phyloP scores from a whole-genome alignment of 2,797 vertebrate genomes.

The Remorina albescens region DNA sequence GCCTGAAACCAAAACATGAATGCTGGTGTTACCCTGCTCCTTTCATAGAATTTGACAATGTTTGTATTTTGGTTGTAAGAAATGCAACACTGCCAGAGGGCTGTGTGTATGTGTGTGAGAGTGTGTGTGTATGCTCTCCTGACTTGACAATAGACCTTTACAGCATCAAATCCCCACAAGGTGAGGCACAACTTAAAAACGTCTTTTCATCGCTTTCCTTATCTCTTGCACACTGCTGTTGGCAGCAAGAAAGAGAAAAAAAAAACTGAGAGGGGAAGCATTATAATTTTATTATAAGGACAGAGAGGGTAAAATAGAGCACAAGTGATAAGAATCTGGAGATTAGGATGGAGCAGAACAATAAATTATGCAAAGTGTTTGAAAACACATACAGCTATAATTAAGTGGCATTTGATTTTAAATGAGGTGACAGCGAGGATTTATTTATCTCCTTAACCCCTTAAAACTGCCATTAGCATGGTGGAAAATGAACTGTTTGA shows the following conservation, averaged over 20 bases:
- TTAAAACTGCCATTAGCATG: slow-evolving; percentile 81
- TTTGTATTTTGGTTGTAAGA: slow-evolving; percentile 67
- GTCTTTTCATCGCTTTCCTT: slow-evolving; percentile 77
- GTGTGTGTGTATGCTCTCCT: slow-evolving; percentile 60
- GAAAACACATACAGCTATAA: slow-evolving; percentile 88
- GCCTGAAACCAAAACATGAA: slow-evolving; percentile 58
- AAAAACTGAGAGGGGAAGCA: slow-evolving; percentile 73
- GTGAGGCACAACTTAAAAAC: slow-evolving; percentile 80
- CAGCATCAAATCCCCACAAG: slow-evolving; percentile 80
- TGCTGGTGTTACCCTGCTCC: slow-evolving; percentile 57
- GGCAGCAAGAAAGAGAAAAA: slow-evolving; percentile 72
- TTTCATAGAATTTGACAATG: slow-evolving; percentile 67
- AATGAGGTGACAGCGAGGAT: slow-evolving; percentile 84
- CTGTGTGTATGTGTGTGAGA: slow-evolving; percentile 57
- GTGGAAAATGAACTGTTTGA: slow-evolving; percentile 83
- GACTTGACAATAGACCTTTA: slow-evolving; percentile 80
- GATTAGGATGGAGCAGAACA: slow-evolving; percentile 85
- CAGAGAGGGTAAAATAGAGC: slow-evolving; percentile 76
- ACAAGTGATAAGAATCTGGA: slow-evolving; percentile 82
- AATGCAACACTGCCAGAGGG: slow-evolving; percentile 72
- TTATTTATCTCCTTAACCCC: slow-evolving; percentile 86
- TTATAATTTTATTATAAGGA: slow-evolving; percentile 86
- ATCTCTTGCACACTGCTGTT: slow-evolving; percentile 83
- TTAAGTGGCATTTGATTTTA: slow-evolving; percentile 89
- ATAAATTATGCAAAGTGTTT: slow-evolving; percentile 89